Base-by-base conservation (phyloP, 2,113 vertebrate genomes). In the Rhea pennata region DNA sequence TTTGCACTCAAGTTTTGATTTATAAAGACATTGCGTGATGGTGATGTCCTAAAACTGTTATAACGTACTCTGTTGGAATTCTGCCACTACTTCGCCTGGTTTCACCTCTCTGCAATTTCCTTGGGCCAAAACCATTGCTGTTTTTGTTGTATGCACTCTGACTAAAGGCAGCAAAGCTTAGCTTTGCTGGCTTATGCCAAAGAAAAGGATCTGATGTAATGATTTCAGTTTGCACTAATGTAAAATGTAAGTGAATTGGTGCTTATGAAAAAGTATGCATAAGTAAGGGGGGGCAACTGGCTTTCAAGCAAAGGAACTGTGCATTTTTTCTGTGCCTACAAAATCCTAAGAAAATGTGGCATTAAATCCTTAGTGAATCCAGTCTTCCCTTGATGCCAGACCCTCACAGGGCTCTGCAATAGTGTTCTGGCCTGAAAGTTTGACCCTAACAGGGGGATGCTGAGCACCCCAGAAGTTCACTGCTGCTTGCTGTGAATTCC, bases 91-190 rank as follows among this genome's bases (percentile, higher is more conserved):
- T 2, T 69, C 62, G 46, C 46, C 40, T 54, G 65, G 22, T 22
- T 53, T 83, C 46, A 54, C 26, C 39, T 9, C 40, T 5, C 16
- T 6, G 26, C 22, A 23, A 33, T 33, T 82, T 58, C 56, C 53
- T 21, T 1, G 4, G 29, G 81, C 42, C 64, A 27, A 40, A 51
- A 36, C 39, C 1, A 1, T 33, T 69, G 39, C 67, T 0, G 0
- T 24, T 16, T 71, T 39, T 2, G 1, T 23, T 21, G 46, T n/a
- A 2, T 20, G 16, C 26, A 22, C 26, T 15, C 23, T 48, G 15
- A 0, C 15, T 21, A 70, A 67, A 44, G 3, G 13, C 29, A 42
- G 8, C 50, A 61, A 54, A 36, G 27, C 29, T 56, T 33, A 36
- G 27, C 29, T 56, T 36, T 26, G 59, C 78, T 54, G 48, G 4